Conservation (phyloP, 2,797 vertebrate species). For the Toxotes lorentzi region DNA sequence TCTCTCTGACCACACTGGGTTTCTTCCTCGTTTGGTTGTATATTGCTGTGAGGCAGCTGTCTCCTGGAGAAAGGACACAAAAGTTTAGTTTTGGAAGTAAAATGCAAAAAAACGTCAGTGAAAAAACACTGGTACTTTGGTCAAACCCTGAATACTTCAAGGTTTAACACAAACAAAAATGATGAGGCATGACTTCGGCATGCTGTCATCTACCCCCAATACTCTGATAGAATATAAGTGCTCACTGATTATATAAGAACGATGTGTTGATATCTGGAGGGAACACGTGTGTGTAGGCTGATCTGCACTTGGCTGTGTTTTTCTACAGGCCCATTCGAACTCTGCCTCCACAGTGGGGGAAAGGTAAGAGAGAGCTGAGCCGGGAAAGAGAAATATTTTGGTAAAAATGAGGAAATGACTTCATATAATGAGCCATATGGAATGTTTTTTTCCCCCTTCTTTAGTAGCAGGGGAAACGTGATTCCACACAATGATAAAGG, state of each 20-base stretch:
- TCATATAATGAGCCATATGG: constrained; percentile 12
- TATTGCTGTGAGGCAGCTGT: no score
- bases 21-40: no score
- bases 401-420: constrained; percentile 38
- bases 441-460: not conserved
- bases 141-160: constrained; percentile 13
- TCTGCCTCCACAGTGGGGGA: constrained; percentile 17
- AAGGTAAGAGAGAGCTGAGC: constrained; percentile 21
- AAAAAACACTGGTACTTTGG: not conserved
- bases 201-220: constrained; percentile 9
- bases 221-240: constrained; percentile 21
- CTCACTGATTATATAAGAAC: constrained; percentile 43
- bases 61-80: no score
- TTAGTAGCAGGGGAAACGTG: not conserved
- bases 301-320: constrained; percentile 4
- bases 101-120: no score
- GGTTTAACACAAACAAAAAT: constrained; percentile 34
- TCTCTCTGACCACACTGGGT: not conserved
- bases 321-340: constrained; percentile 23
- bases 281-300: constrained; percentile 16
- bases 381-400: constrained; percentile 31
- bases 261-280: not conserved
- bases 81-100: no score
- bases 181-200: constrained; percentile 5
- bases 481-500: not conserved